Percentiles rank a stretch among this genome's conserved stretches.
Evolutionary conservation across 2,113 vertebrate genomes (phyloP).

Genomic region (Neotoma lepida): DNA sequence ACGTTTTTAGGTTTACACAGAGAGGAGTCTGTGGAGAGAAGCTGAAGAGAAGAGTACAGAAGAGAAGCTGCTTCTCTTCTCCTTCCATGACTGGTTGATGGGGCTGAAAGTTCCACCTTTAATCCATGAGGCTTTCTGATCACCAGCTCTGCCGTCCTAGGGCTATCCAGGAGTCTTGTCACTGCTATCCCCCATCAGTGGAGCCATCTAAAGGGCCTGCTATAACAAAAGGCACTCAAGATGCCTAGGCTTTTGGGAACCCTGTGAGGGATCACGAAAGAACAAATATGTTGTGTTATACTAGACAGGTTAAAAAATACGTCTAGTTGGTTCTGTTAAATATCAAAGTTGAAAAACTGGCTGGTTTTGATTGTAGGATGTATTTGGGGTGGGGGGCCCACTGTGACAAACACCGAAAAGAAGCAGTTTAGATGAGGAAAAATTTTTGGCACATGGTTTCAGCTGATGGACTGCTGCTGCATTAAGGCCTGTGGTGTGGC

Average conservation of each 20-base stretch:
- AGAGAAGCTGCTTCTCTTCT: background rate
- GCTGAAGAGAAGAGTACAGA: too few relatives aligned
- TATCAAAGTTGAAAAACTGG: slow-evolving; percentile 7
- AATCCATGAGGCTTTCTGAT: background rate
- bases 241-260: background rate
- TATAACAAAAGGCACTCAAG: slow-evolving; percentile 2
- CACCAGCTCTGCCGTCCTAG: background rate
- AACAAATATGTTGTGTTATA: slow-evolving; percentile 1
- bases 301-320: background rate
- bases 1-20: background rate
- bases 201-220: background rate
- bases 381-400: background rate
- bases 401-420: background rate
- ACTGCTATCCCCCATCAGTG: background rate
- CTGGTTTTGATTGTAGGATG: background rate
- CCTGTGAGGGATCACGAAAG: background rate
- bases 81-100: background rate
- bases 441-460: background rate
- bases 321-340: slow-evolving; percentile 50
- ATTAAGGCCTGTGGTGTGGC: background rate
- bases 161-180: too few relatives aligned
- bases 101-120: background rate
- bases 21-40: background rate
- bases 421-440: background rate
- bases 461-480: background rate